Conservation (phyloP, 2,113 vertebrate genomes). For the Shinisaurus crocodilurus region DNA sequence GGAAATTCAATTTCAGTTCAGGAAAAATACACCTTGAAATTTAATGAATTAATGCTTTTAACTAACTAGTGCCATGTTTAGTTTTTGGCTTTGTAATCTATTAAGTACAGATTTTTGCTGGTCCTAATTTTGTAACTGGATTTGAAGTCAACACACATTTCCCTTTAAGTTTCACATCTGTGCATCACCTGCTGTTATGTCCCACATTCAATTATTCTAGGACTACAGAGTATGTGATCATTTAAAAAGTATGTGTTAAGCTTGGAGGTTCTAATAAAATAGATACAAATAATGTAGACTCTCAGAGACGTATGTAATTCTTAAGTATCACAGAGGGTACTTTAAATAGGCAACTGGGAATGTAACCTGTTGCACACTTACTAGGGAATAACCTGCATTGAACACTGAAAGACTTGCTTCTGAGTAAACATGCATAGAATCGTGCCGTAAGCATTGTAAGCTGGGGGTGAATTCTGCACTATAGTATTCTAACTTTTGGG, state of each 20-base stretch:
- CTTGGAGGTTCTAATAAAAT: too few species aligned
- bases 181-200: not conserved
- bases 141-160: not conserved
- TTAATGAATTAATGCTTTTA: not conserved
- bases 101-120: not conserved
- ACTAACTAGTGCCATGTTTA: not conserved
- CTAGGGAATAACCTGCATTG: too few species aligned
- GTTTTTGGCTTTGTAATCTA: not conserved
- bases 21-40: not conserved
- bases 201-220: too few species aligned
- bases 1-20: not conserved
- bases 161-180: not conserved
- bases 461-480: too few species aligned
- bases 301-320: not conserved
- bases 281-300: not conserved
- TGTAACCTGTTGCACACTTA: too few species aligned
- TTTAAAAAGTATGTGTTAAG: not conserved
- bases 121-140: not conserved
- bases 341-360: not conserved
- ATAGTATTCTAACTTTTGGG: too few species aligned
- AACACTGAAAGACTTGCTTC: too few species aligned
- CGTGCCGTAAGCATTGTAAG: too few species aligned
- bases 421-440: too few species aligned
- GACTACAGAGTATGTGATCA: not conserved
- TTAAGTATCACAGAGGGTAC: not conserved